phyloP scores from a whole-genome alignment of 2,797 vertebrate genomes.

The Varecia variegata region DNA sequence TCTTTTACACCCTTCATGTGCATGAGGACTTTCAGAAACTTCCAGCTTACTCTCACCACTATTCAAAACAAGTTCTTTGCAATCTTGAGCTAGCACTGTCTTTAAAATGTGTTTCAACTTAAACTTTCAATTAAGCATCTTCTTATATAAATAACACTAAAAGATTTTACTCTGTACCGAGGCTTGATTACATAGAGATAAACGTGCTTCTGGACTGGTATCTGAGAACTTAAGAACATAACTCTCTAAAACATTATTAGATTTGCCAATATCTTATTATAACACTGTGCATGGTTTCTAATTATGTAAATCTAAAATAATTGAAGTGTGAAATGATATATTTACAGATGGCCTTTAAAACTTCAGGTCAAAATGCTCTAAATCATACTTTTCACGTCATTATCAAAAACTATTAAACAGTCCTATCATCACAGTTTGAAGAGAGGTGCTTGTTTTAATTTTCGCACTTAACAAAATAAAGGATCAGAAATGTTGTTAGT shows the following conservation, averaged over 20 bases:
- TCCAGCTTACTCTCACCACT: neutral
- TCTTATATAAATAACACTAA: neutral
- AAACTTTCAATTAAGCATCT: neutral
- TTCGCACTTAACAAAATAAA: neutral
- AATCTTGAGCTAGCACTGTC: neutral
- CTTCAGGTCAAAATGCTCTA: neutral
- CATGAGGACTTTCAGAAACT: neutral
- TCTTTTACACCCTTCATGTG: neutral
- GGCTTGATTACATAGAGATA: neutral
- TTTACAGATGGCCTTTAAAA: neutral
- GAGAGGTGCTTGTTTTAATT: neutral
- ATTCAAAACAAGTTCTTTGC: neutral
- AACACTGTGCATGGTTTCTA: neutral
- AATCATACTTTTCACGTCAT: neutral
- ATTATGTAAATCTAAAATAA: neutral
- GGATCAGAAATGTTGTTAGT: neutral
- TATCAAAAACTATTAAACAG: neutral
- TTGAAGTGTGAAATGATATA: neutral
- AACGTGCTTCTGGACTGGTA: neutral
- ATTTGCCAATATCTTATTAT: neutral
- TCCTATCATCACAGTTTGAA: neutral
- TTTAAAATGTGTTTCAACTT: neutral
- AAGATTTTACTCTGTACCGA: neutral
- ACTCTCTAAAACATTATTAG: neutral
- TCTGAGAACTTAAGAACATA: neutral